Evolutionary conservation across 1,140 invertebrate species (phyloP).

Genomic region (Caenorhabditis latens): DNA sequence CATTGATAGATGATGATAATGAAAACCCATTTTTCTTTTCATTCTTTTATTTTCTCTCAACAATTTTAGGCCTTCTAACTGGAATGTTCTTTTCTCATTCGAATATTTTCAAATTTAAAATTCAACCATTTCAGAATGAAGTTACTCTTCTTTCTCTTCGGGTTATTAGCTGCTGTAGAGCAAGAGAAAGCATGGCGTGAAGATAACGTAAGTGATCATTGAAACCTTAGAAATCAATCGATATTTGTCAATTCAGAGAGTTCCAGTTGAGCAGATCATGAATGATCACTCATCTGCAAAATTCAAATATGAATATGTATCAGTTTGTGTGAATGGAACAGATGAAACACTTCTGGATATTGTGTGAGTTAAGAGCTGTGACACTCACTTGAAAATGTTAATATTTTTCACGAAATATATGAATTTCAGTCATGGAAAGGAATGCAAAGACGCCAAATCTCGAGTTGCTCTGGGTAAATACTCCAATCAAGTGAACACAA

Average conservation of each 20-base stretch:
- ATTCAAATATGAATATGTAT: constrained; percentile 63
- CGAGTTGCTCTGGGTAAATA: constrained; percentile 73
- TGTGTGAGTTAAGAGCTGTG: constrained; percentile 7
- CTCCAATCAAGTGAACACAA: constrained; percentile 73
- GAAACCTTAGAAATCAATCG: background rate
- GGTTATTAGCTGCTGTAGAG: constrained; percentile 36
- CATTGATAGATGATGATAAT: constrained; percentile 38
- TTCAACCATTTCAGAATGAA: constrained; percentile 32
- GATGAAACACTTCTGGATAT: constrained; percentile 52
- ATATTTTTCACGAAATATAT: background rate
- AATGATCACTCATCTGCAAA: constrained; percentile 18
- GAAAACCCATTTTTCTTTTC: constrained; percentile 20
- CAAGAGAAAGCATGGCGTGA: constrained; percentile 17
- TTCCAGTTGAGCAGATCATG: constrained; percentile 24
- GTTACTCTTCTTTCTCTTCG: constrained; percentile 49
- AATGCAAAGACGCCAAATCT: constrained; percentile 35
- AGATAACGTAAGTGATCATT: constrained; percentile 6
- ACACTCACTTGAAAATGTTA: background rate
- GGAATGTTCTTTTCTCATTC: background rate
- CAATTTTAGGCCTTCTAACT: background rate
- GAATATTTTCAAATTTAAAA: background rate
- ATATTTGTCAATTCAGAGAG: background rate
- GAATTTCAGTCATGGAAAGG: constrained; percentile 45
- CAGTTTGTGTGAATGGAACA: constrained; percentile 65
- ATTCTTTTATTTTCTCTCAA: background rate